Percentiles rank a stretch among this genome's conserved stretches.
Conservation (phyloP, 2,113 vertebrate genomes). For the Albula goreensis region DNA sequence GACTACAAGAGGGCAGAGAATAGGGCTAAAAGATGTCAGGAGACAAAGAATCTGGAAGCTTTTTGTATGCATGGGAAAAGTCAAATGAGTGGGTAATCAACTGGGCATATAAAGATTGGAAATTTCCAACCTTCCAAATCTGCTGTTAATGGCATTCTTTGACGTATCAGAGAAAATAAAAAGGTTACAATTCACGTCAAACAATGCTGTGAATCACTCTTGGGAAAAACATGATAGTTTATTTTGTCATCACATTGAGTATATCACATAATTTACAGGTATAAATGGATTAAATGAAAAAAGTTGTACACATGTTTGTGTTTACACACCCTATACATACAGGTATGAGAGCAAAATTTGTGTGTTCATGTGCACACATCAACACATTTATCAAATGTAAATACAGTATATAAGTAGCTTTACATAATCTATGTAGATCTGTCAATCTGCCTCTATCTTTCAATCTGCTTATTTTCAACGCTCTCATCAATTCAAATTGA, state of each 20-base stretch:
- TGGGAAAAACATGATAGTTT: neutral
- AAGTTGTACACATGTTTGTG: neutral
- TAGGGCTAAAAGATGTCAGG: slow-evolving; percentile 24
- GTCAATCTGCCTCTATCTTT: neutral
- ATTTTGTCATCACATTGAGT: neutral
- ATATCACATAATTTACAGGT: neutral
- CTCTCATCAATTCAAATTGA: slow-evolving; percentile 3
- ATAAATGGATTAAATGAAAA: neutral
- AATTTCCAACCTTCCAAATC: slow-evolving; percentile 54
- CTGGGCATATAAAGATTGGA: slow-evolving; percentile 44
- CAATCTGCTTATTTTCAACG: neutral
- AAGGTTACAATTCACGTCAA: slow-evolving; percentile 62
- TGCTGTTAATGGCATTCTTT: slow-evolving; percentile 50
- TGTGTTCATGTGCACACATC: neutral
- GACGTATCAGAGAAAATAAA: slow-evolving; percentile 59
- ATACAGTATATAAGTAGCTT: neutral
- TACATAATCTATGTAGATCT: neutral
- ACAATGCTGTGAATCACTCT: slow-evolving; percentile 11
- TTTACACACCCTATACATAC: neutral
- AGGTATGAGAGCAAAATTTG: neutral
- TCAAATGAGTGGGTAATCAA: slow-evolving; percentile 38
- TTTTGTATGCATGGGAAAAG: slow-evolving; percentile 54
- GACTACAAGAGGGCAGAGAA: neutral
- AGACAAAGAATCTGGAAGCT: slow-evolving; percentile 50
- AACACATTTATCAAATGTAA: neutral